Base-by-base conservation (phyloP, 2,797 vertebrate genomes). In the Pangasius sanitwongsei region DNA sequence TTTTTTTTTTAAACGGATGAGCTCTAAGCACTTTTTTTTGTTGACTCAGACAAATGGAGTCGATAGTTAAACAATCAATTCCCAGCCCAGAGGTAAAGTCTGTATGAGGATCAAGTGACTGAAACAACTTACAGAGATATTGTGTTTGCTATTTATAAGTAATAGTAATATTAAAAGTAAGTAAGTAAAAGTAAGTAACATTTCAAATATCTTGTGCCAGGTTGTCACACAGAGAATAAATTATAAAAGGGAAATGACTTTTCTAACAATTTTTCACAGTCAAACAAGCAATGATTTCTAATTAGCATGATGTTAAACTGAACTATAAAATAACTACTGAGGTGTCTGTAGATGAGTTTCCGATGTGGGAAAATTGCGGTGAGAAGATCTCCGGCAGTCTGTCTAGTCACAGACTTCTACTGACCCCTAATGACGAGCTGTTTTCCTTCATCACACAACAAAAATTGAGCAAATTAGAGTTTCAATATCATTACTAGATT, bases 381-480 rank as follows among this genome's bases (percentile, higher is more conserved):
- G 75, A 55, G 50, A 80, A 59, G 78, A 61, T 25, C 41, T 48
- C 61, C 20, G 7, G 2, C 15, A 67, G 15, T 31, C 61, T 41
- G 16, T 84, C 61, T 65, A 65, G 25, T 48, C 61, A 67, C 82
- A 84, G 82, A 67, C 82, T 41, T 84, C 82, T 83, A 83, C 61
- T 83, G 82, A 83, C 82, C 82, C 82, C 82, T 83, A 83, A 84
- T 48, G 82, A 84, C 61, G 41, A 84, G 1, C 82, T 16, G 11
- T 48, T 48, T 84, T 84, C 44, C 41, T 65, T 25, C 7, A n/a
- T 83, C 31, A 1, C 9, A 3, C 15, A 7, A 7, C 23, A n/a
- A 65, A 65, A 65, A 8, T 44, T n/a, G 15, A 18, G 25, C 23
- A 63, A 15, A 34, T 8, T 18, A 13, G 1, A 20, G 12, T 20